Conservation (phyloP, 1,140 invertebrate genomes). For the Drosophila trapezifrons region DNA sequence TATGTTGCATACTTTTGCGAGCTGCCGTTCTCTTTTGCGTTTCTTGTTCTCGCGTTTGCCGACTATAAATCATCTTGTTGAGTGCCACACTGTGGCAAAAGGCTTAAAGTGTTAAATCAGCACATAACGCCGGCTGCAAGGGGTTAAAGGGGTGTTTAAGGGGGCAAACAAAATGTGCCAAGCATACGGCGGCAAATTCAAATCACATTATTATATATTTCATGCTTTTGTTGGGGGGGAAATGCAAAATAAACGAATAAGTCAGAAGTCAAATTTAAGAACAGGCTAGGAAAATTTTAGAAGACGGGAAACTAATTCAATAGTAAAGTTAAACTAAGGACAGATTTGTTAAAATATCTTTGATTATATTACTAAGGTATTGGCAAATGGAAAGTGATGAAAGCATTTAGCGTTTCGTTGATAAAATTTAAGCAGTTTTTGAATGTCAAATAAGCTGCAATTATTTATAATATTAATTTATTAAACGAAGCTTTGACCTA, state of each 20-base stretch:
- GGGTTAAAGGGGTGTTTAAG: slow-evolving; percentile 8
- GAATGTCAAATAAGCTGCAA: background rate
- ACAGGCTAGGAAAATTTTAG: background rate
- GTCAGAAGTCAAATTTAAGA: background rate
- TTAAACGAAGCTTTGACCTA: background rate
- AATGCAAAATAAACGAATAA: slow-evolving; percentile 1
- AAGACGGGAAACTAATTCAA: background rate
- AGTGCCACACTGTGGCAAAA: slow-evolving; percentile 48
- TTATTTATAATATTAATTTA: too few relatives aligned
- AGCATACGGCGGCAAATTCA: slow-evolving; percentile 45
- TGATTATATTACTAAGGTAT: background rate
- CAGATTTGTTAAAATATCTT: too few relatives aligned
- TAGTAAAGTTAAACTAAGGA: too few relatives aligned
- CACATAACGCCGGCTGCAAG: slow-evolving; percentile 50
- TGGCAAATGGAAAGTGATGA: background rate
- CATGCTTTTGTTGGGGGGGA: background rate
- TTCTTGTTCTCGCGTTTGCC: slow-evolving; percentile 47
- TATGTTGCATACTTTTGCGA: slow-evolving; percentile 75
- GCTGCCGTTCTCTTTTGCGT: slow-evolving; percentile 20
- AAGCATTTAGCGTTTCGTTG: too few relatives aligned
- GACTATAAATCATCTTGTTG: slow-evolving; percentile 70
- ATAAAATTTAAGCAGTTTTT: background rate
- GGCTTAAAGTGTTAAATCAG: slow-evolving; percentile 76
- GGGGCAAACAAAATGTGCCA: slow-evolving; percentile 20
- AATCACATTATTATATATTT: slow-evolving; percentile 43